Evolutionary conservation across 2,888 invertebrate genomes (phyloP).

Genomic region (Linyphia triangularis): DNA sequence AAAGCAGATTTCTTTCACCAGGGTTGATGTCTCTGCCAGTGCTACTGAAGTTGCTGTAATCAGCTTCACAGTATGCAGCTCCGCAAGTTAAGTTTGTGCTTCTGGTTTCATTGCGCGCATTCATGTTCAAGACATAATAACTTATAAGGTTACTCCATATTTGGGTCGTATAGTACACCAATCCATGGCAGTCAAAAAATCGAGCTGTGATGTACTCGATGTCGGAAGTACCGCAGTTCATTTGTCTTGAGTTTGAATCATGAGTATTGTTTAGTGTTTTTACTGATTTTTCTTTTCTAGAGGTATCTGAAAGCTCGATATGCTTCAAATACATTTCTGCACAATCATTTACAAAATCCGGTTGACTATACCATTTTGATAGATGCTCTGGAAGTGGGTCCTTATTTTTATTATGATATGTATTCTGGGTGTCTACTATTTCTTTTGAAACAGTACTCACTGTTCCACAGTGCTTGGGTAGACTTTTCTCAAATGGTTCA

Average conservation of each 20-base stretch:
- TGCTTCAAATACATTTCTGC: too few relatives aligned
- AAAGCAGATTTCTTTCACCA: constrained; percentile 92
- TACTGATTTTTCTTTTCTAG: neutral
- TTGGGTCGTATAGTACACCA: constrained; percentile 97
- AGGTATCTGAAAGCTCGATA: too few relatives aligned
- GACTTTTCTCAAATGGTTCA: too few relatives aligned
- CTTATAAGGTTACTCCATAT: constrained; percentile 97
- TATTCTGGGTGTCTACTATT: too few relatives aligned
- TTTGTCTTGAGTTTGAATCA: neutral
- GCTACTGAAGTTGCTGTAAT: constrained; percentile 75
- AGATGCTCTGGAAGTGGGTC: too few relatives aligned
- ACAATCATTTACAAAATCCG: too few relatives aligned
- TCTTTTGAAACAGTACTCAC: too few relatives aligned
- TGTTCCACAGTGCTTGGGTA: too few relatives aligned
- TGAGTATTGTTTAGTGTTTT: neutral
- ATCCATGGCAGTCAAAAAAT: constrained; percentile 99
- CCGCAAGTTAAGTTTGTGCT: constrained; percentile 21
- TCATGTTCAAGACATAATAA: constrained; percentile 82
- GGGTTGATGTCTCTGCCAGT: constrained; percentile 90
- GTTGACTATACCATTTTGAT: too few relatives aligned
- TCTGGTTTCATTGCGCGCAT: neutral
- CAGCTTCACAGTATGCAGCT: constrained; percentile 2
- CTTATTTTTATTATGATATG: too few relatives aligned
- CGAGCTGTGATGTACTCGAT: constrained; percentile 93
- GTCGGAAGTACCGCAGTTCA: too few relatives aligned